phyloP scores from a whole-genome alignment of 2,888 invertebrate species.

The Lepetodrilus schrolli region DNA sequence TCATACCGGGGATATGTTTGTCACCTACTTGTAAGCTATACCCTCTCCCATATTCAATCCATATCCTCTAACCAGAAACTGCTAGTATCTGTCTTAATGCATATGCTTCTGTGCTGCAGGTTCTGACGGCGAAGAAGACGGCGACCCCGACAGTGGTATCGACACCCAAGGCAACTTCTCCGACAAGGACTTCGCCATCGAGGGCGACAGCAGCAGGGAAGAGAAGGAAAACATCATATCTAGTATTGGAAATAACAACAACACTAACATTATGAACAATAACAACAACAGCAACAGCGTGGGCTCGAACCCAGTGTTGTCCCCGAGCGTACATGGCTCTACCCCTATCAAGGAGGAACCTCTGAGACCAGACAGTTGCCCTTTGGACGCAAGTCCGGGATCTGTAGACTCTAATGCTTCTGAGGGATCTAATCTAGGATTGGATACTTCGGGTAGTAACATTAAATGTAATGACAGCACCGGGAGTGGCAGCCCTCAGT shows the following conservation, averaged over 20 bases:
- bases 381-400: slow-evolving; percentile 47
- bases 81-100: slow-evolving; percentile 18
- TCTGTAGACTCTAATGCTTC: slow-evolving; percentile 47
- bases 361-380: slow-evolving; percentile 26
- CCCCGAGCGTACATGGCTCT: slow-evolving; percentile 42
- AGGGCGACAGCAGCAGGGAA: slow-evolving; percentile 59
- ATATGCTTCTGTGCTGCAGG: slow-evolving; percentile 50
- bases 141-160: slow-evolving; percentile 64
- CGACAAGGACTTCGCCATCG: slow-evolving; percentile 66
- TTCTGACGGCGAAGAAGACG: slow-evolving; percentile 70
- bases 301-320: slow-evolving; percentile 39
- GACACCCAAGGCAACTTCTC: slow-evolving; percentile 65
- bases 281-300: slow-evolving; percentile 78
- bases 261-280: slow-evolving; percentile 74
- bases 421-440: slow-evolving; percentile 31
- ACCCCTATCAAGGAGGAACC: slow-evolving; percentile 46
- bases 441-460: slow-evolving; percentile 19
- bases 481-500: slow-evolving; percentile 38
- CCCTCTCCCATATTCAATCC: too few relatives aligned
- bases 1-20: too few relatives aligned
- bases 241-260: slow-evolving; percentile 73
- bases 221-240: slow-evolving; percentile 54
- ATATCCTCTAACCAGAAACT: too few relatives aligned
- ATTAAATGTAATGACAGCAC: slow-evolving; percentile 39
- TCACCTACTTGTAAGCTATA: too few relatives aligned